Conservation (phyloP, 35 echinoderm and acorn worm species). For the Heliocidaris tuberculata region DNA sequence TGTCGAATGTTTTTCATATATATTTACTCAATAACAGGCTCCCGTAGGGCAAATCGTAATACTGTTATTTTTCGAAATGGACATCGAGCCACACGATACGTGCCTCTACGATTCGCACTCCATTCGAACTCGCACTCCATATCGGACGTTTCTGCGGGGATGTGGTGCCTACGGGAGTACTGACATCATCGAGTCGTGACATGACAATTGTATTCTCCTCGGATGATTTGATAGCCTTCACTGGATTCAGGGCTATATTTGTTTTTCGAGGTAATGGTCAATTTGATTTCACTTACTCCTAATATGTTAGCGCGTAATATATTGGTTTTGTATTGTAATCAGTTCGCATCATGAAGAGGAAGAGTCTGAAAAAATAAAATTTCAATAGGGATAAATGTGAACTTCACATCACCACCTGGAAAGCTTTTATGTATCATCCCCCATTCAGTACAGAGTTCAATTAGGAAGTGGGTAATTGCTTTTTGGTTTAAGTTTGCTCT, state of each 20-base stretch:
- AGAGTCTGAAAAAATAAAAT: no score
- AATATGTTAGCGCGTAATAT: no score
- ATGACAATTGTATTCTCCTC: conserved; percentile 4
- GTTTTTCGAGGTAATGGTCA: background rate
- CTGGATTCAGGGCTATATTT: background rate
- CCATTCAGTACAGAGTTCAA: no score
- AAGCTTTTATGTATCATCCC: no score
- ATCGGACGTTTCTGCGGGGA: background rate
- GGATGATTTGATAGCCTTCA: background rate
- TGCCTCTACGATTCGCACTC: background rate
- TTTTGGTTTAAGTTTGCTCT: no score
- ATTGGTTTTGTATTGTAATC: no score
- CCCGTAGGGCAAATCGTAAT: background rate
- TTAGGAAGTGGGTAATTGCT: no score
- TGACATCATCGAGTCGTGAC: background rate
- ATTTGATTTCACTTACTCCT: background rate
- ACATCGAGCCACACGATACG: background rate
- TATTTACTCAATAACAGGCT: background rate
- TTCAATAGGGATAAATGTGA: no score
- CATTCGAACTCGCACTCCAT: background rate
- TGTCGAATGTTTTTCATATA: no score
- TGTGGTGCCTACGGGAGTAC: background rate
- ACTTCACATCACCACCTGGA: no score
- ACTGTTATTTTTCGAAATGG: background rate
- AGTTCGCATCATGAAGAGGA: no score